Percentiles rank a stretch among this genome's conserved stretches.
Conservation (phyloP, 2,113 vertebrate species). For the Oxyruncus cristatus region DNA sequence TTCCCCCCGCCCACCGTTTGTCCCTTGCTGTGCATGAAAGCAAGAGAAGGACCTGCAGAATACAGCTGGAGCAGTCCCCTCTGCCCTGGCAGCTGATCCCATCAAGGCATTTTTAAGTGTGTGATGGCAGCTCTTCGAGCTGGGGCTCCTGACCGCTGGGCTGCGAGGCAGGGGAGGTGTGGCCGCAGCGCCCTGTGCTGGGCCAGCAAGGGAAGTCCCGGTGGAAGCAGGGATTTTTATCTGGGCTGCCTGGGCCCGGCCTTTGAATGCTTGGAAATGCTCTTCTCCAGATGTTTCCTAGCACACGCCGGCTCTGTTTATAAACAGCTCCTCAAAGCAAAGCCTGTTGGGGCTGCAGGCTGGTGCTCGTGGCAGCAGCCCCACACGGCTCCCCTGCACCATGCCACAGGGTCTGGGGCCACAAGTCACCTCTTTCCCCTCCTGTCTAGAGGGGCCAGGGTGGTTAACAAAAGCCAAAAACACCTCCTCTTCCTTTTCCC, state of each 20-base stretch:
- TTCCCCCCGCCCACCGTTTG: neutral
- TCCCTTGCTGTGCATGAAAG: neutral
- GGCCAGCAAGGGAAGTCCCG: slow-evolving; percentile 55
- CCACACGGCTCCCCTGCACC: rapidly evolving
- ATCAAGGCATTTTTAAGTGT: neutral
- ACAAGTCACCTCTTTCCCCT: neutral
- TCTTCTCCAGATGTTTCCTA: slow-evolving; percentile 66
- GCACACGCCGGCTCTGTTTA: slow-evolving; percentile 47
- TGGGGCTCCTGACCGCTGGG: rapidly evolving
- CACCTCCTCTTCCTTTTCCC: slow-evolving; percentile 30
- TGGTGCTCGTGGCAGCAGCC: rapidly evolving
- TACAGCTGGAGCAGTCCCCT: neutral
- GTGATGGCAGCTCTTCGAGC: neutral
- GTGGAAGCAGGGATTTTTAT: slow-evolving; percentile 50
- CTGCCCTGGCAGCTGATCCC: neutral
- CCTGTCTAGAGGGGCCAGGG: neutral
- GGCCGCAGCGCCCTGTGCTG: neutral
- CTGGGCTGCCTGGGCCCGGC: slow-evolving; percentile 13
- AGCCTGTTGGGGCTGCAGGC: neutral
- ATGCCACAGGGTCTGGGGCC: neutral
- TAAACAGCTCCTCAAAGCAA: slow-evolving; percentile 46
- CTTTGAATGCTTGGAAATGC: slow-evolving; percentile 65
- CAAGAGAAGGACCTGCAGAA: neutral
- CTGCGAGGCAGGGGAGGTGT: neutral
- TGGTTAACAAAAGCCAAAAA: neutral